Evolutionary conservation across 2,797 vertebrate genomes (phyloP), one percentile per base, ranked within the genome.

Genomic region (Cynopterus sphinx): DNA sequence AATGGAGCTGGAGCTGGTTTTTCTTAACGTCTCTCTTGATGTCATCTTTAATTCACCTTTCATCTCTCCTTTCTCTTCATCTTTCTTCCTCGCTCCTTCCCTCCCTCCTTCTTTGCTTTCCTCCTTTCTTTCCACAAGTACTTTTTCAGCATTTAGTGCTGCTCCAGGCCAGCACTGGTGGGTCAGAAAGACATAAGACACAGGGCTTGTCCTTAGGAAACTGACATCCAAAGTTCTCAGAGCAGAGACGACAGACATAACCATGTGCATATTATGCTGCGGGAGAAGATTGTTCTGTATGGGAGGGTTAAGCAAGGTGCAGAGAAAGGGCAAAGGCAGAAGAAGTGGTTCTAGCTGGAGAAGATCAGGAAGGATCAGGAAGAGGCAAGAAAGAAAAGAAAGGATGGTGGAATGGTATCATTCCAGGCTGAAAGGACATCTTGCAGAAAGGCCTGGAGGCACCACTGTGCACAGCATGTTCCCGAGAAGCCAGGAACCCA

Each of bases 381-480:
- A 36, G 26, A 74, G 22, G 55, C 9, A 3, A 7, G 68, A 39
- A 90, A 63, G 74, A 81, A 90, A 39, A 78, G 39, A 49, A n/a
- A n/a, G 70, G 24, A 6, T 9, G 8, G 63, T 22, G 41, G 70
- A 9, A 26, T 5, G 4, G 6, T 12, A 9, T 31, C 31, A 61
- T 22, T 91, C 31, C 39, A 31, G 91, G 57, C 39, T 59, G 55
- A 67, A 33, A 70, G 49, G 46, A 73, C 28, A 26, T 8, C 24
- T 4, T 43, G 10, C 1, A 36, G 90, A 83, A 49, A 86, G 31
- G 16, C 36, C 51, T 5, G 1, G 41, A 79, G 36, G 43, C 43
- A 33, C 36, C 31, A 2, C 5, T n/a, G 9, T 43, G 63, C 46
- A 2, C 19, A 4, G 22, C 0, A 0, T 1, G 7, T 46, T 53